Percentiles rank a stretch among this genome's conserved stretches.
Conservation (phyloP, 2,888 invertebrate genomes). For the Drosophila anomelani region DNA sequence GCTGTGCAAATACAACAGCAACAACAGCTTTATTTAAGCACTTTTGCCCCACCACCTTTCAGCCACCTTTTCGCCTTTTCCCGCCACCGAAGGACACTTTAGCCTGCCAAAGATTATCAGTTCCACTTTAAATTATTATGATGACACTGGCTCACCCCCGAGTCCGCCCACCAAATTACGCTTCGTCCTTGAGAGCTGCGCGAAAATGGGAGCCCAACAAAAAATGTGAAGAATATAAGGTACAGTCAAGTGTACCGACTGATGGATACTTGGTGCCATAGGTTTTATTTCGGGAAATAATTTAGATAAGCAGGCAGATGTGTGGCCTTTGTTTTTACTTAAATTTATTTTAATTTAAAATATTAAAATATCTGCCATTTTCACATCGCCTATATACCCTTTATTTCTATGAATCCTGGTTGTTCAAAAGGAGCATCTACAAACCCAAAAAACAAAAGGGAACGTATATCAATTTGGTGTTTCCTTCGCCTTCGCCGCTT, state of each 20-base stretch:
- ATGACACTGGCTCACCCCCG: slow-evolving; percentile 43
- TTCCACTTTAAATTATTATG: slow-evolving; percentile 60
- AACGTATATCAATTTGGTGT: slow-evolving; percentile 67
- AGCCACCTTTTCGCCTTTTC: slow-evolving; percentile 42
- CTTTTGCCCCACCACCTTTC: slow-evolving; percentile 15
- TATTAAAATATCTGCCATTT: neutral
- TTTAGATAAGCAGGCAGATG: neutral
- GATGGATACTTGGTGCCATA: neutral
- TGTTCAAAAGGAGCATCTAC: neutral
- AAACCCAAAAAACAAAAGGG: slow-evolving; percentile 28
- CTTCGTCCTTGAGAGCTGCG: slow-evolving; percentile 39
- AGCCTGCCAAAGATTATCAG: slow-evolving; percentile 63
- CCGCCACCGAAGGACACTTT: slow-evolving; percentile 52
- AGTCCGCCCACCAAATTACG: slow-evolving; percentile 50
- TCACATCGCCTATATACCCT: neutral
- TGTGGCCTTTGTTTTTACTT: no score
- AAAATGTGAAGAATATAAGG: neutral
- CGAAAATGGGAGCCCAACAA: slow-evolving; percentile 2
- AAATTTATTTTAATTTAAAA: no score
- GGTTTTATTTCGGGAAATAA: neutral
- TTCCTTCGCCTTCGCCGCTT: slow-evolving; percentile 52
- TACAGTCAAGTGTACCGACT: neutral
- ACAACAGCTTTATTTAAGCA: slow-evolving; percentile 44
- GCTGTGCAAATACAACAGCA: slow-evolving; percentile 11
- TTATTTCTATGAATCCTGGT: neutral